These are phyloP conservation scores for Tamias sibiricus DNA, from an alignment of 2,113 vertebrate species.

Conservation along the genomic window DNA sequence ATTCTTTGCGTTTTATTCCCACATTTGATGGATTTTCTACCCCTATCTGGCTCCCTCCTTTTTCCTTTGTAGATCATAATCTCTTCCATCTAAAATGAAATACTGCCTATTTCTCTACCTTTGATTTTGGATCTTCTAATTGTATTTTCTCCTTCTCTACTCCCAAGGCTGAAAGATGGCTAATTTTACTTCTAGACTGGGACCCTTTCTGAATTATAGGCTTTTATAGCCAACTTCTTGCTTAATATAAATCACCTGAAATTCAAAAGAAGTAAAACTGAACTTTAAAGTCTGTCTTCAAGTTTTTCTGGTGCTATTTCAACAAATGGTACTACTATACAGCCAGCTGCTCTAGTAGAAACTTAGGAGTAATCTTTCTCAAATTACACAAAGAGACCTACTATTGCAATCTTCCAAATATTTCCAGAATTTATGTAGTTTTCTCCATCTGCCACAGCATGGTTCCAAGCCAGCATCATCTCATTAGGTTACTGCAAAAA, in stretches of 20 bases:
- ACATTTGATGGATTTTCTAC: not conserved
- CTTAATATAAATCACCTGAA: not conserved
- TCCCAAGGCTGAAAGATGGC: not conserved
- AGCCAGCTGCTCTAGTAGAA: not conserved
- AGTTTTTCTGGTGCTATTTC: not conserved
- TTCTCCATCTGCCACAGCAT: not conserved
- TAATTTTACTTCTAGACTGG: not conserved
- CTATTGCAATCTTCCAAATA: not conserved
- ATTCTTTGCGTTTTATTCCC: not conserved
- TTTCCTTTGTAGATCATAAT: not conserved
- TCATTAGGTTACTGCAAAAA: not conserved
- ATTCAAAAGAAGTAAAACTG: slow-evolving; percentile 19
- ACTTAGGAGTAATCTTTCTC: not conserved
- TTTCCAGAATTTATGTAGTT: not conserved
- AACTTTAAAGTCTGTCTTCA: not conserved
- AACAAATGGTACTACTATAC: not conserved
- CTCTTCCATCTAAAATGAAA: not conserved
- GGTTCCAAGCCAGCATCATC: not conserved
- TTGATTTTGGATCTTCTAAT: not conserved
- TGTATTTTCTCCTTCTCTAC: slow-evolving; percentile 14
- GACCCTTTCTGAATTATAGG: not conserved
- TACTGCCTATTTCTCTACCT: not conserved
- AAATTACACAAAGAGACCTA: slow-evolving; percentile 1
- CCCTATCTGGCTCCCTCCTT: not conserved
- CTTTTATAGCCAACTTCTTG: not conserved